Percentiles rank a stretch among this genome's conserved stretches.
Conservation (phyloP, 92 coral and sea anemone genomes). For the Desmophyllum pertusum region DNA sequence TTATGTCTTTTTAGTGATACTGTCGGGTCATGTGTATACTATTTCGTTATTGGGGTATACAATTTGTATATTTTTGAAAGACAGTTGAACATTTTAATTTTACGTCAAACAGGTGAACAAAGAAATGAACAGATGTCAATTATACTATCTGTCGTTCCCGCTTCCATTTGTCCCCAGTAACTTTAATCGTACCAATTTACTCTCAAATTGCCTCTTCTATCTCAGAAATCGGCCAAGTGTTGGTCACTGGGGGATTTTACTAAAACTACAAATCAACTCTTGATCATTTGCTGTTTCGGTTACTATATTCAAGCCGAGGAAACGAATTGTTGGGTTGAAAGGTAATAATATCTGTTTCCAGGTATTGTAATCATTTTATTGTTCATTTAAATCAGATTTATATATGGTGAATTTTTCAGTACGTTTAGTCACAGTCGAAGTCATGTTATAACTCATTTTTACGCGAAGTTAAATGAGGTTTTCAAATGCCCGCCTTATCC, state of each 20-base stretch:
- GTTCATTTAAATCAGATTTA: neutral
- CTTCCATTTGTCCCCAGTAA: neutral
- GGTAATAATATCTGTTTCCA: neutral
- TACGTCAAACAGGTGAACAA: constrained; percentile 19
- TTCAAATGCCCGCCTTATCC: neutral
- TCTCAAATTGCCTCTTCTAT: neutral
- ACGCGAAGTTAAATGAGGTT: neutral
- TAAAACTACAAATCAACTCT: too few relatives aligned
- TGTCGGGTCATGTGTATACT: neutral
- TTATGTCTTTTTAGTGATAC: neutral
- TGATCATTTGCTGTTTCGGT: neutral
- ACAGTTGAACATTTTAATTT: neutral
- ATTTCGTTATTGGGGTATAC: neutral
- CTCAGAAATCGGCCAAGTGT: neutral
- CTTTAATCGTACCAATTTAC: neutral
- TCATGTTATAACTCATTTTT: neutral
- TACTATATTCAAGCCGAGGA: neutral
- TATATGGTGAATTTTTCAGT: neutral
- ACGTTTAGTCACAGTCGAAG: neutral
- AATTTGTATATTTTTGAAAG: neutral
- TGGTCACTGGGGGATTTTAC: neutral
- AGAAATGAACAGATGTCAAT: constrained; percentile 13
- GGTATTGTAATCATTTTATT: neutral
- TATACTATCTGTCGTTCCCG: neutral
- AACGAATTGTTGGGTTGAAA: neutral